These are phyloP conservation scores for Serrognathus titanus DNA, from an alignment of 2,888 invertebrate species.

Conservation along the genomic window DNA sequence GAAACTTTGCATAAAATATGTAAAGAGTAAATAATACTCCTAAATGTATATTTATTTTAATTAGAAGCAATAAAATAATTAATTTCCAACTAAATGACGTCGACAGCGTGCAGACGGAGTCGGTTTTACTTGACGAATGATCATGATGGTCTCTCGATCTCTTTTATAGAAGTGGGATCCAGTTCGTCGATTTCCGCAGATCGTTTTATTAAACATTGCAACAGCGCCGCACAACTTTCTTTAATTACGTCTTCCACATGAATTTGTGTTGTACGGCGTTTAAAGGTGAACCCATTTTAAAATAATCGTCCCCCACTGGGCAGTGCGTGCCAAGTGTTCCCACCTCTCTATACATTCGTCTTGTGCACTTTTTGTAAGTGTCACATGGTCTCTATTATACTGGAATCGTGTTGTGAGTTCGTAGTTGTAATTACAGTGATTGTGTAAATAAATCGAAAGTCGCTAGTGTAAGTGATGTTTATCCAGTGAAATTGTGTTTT, in stretches of 20 bases:
- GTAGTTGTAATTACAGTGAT: neutral
- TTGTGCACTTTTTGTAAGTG: conserved; percentile 13
- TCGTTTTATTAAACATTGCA: neutral
- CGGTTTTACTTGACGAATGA: too few species aligned
- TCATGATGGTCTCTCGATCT: too few species aligned
- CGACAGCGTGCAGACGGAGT: too few species aligned
- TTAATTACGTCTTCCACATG: conserved; percentile 12
- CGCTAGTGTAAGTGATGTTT: neutral
- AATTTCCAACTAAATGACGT: too few species aligned
- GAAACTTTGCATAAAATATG: too few species aligned
- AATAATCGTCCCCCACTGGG: conserved; percentile 1
- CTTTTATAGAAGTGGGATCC: too few species aligned
- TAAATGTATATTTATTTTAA: too few species aligned
- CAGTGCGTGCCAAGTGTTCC: conserved; percentile 9
- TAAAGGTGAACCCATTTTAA: neutral
- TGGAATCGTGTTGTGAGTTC: conserved; percentile 7
- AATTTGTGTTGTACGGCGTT: conserved; percentile 6
- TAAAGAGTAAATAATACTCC: too few species aligned
- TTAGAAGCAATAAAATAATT: too few species aligned
- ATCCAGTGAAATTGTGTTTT: neutral
- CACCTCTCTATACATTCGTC: conserved; percentile 13
- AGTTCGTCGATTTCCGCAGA: neutral
- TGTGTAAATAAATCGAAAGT: too few species aligned
- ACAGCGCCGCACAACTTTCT: conserved; percentile 2
- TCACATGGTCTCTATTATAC: conserved; percentile 17